phyloP scores from a whole-genome alignment of 2,113 vertebrate genomes.

The Condylura cristata region DNA sequence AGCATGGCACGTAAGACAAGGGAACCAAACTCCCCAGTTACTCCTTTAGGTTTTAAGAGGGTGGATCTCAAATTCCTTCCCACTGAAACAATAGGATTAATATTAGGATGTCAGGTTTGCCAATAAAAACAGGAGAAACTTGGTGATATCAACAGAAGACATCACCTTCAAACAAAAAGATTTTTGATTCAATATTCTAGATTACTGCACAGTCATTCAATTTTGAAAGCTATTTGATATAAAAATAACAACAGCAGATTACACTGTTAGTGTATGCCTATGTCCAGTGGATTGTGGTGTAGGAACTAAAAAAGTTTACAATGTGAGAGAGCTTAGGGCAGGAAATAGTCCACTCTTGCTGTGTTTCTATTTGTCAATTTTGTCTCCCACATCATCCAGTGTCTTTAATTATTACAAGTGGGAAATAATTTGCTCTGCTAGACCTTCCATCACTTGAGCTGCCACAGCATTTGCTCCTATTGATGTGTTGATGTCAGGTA shows the following conservation, averaged over 20 bases:
- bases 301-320: background rate
- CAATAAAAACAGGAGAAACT: constrained; percentile 71
- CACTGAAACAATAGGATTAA: constrained; percentile 71
- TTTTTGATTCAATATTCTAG: constrained; percentile 54
- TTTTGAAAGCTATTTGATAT: background rate
- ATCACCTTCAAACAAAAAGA: constrained; percentile 28
- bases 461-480: background rate
- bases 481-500: background rate
- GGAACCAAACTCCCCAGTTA: constrained; percentile 51
- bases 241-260: background rate
- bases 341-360: background rate
- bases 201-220: constrained; percentile 16
- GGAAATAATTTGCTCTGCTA: background rate
- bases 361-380: background rate
- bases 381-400: background rate
- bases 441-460: background rate
- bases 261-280: background rate
- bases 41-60: constrained; percentile 45
- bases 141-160: constrained; percentile 62
- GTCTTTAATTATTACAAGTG: background rate
- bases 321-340: background rate
- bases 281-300: background rate
- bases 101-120: constrained; percentile 46
- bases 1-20: background rate
- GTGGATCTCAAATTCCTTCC: constrained; percentile 78